phyloP scores from a whole-genome alignment of 2,113 vertebrate species.

The Eulacestoma nigropectus region DNA sequence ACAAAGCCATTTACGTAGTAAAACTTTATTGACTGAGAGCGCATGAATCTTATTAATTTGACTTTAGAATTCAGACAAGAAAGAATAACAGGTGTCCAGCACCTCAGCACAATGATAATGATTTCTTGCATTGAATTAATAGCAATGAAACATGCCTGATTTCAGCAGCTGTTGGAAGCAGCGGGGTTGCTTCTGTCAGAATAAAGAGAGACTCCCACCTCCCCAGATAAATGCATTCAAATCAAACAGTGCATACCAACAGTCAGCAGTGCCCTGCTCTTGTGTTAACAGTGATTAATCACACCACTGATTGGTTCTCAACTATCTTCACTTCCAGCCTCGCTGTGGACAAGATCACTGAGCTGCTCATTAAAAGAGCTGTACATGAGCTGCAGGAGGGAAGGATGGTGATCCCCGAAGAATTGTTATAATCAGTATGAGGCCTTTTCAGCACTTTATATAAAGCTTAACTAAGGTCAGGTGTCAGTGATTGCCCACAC shows the following conservation, averaged over 20 bases:
- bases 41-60: conserved; percentile 16
- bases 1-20: conserved; percentile 29
- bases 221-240: conserved; percentile 27
- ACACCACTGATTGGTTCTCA: conserved; percentile 36
- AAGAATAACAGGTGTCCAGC: conserved; percentile 11
- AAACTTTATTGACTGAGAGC: conserved; percentile 11
- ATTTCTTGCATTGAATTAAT: conserved; percentile 64
- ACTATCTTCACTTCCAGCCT: background rate
- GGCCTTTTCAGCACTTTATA: conserved; percentile 13
- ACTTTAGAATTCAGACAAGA: conserved; percentile 35
- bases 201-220: conserved; percentile 6
- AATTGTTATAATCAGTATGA: conserved; percentile 20
- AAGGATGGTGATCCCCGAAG: background rate
- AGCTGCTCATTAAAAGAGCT: conserved; percentile 43
- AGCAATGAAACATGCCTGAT: conserved; percentile 60
- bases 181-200: conserved; percentile 26
- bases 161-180: conserved; percentile 66
- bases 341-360: background rate
- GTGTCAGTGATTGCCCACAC: background rate
- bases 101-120: conserved; percentile 41
- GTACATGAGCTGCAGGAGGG: background rate
- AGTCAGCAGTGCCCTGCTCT: background rate
- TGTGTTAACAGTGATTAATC: conserved; percentile 65
- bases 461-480: conserved; percentile 29
- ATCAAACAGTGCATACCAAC: conserved; percentile 36